Percentiles rank a stretch among this genome's conserved stretches.
Evolutionary conservation across 1,140 invertebrate species (phyloP).

Genomic region (Marisa cornuarietis): DNA sequence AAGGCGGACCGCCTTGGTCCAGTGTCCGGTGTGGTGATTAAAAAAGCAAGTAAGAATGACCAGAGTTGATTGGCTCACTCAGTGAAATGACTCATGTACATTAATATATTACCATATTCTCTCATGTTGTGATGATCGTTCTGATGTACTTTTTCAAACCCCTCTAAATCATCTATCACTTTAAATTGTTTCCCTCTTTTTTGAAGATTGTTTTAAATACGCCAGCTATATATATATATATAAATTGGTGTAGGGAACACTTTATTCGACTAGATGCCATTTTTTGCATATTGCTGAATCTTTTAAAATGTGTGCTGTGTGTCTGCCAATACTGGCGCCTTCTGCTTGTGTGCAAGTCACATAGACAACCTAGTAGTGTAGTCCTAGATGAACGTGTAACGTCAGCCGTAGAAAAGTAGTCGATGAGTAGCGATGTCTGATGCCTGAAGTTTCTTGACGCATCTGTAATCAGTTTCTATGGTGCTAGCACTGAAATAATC

Average conservation of each 20-base stretch:
- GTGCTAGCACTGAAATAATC: constrained; percentile 3
- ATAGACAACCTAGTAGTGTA: not conserved
- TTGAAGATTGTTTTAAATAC: too few relatives aligned
- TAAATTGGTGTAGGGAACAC: not conserved
- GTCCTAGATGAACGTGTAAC: not conserved
- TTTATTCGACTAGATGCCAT: not conserved
- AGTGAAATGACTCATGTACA: too few relatives aligned
- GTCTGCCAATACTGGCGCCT: not conserved
- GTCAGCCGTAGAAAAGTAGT: not conserved
- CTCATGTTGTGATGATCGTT: too few relatives aligned
- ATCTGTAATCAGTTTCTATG: not conserved
- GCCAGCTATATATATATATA: not conserved
- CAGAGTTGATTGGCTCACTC: too few relatives aligned
- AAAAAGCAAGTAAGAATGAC: too few relatives aligned
- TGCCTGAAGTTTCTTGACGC: not conserved
- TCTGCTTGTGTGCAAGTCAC: not conserved
- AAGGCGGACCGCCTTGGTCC: too few relatives aligned
- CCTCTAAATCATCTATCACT: too few relatives aligned
- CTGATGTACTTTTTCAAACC: too few relatives aligned
- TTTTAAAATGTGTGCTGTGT: not conserved
- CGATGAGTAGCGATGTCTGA: not conserved
- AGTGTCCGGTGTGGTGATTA: too few relatives aligned
- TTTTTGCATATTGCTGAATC: not conserved
- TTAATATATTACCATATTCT: too few relatives aligned
- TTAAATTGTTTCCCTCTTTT: too few relatives aligned